Evolutionary conservation across 2,797 vertebrate genomes (phyloP).

Genomic region (Hozukius guyotensis): DNA sequence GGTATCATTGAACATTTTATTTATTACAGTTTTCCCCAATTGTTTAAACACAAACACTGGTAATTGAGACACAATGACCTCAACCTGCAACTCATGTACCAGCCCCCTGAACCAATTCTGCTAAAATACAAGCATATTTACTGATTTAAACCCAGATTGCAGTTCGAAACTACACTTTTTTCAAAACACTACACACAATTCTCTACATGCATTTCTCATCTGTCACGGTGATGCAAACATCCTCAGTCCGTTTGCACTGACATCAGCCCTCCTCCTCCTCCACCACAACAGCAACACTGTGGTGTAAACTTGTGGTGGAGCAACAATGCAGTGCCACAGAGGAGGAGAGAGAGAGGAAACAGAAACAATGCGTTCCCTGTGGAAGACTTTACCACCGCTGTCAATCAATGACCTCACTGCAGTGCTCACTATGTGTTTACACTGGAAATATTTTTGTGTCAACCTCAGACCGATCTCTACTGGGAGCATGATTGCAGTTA

Average conservation of each 20-base stretch:
- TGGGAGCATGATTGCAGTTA: background rate
- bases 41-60: no score
- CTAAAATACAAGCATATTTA: no score
- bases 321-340: slow-evolving; percentile 33
- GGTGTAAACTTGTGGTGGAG: slow-evolving; percentile 37
- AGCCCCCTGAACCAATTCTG: no score
- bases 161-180: no score
- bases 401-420: slow-evolving; percentile 39
- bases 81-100: no score
- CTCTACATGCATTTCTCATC: background rate
- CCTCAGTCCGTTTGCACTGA: background rate
- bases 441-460: slow-evolving; percentile 31
- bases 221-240: slow-evolving; percentile 1
- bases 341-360: slow-evolving; percentile 27
- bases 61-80: no score
- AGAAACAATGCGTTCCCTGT: slow-evolving; percentile 41
- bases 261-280: background rate
- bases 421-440: slow-evolving; percentile 32
- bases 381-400: slow-evolving; percentile 8
- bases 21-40: no score
- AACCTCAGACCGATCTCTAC: background rate
- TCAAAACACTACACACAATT: no score
- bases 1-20: no score
- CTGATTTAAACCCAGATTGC: no score
- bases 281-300: background rate